phyloP scores from a whole-genome alignment of 2,113 vertebrate genomes.

The Amphiprion percula region DNA sequence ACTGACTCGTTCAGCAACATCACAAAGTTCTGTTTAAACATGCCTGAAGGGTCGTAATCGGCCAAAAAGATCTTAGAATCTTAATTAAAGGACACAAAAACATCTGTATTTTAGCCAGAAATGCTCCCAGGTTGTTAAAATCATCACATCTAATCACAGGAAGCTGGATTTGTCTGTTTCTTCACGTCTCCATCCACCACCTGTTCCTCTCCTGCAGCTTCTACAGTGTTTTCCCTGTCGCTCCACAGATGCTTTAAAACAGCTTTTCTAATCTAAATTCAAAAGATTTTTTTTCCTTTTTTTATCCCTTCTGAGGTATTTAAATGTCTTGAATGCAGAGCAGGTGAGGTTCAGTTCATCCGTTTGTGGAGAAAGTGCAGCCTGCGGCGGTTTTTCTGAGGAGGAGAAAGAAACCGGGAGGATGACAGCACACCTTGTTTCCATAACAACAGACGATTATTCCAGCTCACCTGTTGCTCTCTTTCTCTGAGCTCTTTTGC shows the following conservation, averaged over 20 bases:
- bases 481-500: conserved; percentile 14
- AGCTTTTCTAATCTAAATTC: conserved; percentile 13
- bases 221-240: too few relatives aligned
- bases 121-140: too few relatives aligned
- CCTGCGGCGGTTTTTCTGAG: conserved; percentile 36
- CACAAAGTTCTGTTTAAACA: too few relatives aligned
- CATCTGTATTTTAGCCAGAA: too few relatives aligned
- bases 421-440: conserved; percentile 55
- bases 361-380: conserved; percentile 39
- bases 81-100: too few relatives aligned
- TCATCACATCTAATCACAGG: too few relatives aligned
- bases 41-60: too few relatives aligned
- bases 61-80: too few relatives aligned
- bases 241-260: conserved; percentile 31
- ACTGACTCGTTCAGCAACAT: too few relatives aligned
- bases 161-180: too few relatives aligned
- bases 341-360: conserved; percentile 14
- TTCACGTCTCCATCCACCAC: too few relatives aligned
- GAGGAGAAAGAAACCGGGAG: conserved; percentile 3
- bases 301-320: conserved; percentile 12
- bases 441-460: conserved; percentile 60
- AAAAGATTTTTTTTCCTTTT: neutral
- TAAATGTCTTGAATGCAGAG: conserved; percentile 22
- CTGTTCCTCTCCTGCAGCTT: too few relatives aligned
- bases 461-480: conserved; percentile 58